These are phyloP conservation scores for Stictocephala bisonia DNA, from an alignment of 2,888 invertebrate species.

Conservation along the genomic window DNA sequence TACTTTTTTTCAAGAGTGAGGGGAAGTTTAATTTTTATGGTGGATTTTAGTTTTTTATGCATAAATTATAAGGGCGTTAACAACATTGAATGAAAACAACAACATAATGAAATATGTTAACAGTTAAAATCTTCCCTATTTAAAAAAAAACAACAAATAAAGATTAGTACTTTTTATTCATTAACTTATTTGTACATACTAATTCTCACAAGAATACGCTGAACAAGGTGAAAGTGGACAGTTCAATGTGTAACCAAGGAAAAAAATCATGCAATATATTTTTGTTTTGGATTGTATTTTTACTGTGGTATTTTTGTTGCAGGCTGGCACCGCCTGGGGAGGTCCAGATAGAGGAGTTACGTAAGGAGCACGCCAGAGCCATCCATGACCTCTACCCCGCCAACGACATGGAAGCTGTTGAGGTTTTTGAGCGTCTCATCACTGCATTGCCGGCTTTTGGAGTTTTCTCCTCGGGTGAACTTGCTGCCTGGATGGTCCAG, in stretches of 20 bases:
- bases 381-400: slow-evolving; percentile 90
- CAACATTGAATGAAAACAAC: no score
- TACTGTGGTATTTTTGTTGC: slow-evolving; percentile 61
- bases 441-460: slow-evolving; percentile 83
- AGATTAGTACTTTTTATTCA: no score
- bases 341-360: slow-evolving; percentile 81
- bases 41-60: no score
- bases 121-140: no score
- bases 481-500: slow-evolving; percentile 93
- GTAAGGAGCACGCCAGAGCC: slow-evolving; percentile 81
- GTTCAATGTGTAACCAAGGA: neutral
- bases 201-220: no score
- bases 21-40: no score
- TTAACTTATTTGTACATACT: no score
- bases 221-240: neutral
- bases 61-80: no score
- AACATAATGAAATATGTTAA: no score
- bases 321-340: slow-evolving; percentile 68
- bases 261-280: neutral
- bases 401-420: slow-evolving; percentile 87
- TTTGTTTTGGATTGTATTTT: neutral
- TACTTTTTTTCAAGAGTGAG: no score
- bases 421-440: slow-evolving; percentile 84
- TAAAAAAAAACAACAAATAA: no score
- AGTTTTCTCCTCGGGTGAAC: slow-evolving; percentile 78